These are phyloP conservation scores for Nothura maculosa DNA, from an alignment of 2,797 vertebrate genomes.

Conservation along the genomic window DNA sequence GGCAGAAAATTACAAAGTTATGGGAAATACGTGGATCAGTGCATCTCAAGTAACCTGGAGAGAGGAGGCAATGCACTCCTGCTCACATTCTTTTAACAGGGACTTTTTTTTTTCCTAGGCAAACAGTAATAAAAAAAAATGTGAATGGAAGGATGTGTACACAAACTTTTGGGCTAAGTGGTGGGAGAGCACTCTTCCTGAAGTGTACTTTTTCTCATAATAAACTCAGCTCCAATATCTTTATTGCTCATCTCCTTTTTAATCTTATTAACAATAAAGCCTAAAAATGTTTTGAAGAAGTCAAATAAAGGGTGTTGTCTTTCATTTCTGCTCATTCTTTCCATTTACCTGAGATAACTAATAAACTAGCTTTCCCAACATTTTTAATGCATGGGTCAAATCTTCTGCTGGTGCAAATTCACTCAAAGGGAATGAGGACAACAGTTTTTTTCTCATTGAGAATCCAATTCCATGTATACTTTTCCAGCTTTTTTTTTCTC, in stretches of 20 bases:
- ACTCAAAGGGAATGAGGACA: not conserved
- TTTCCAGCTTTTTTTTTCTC: not conserved
- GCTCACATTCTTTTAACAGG: slow-evolving; percentile 74
- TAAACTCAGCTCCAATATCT: slow-evolving; percentile 82
- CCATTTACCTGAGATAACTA: slow-evolving; percentile 71
- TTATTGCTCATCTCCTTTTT: slow-evolving; percentile 85
- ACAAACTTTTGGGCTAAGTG: slow-evolving; percentile 80
- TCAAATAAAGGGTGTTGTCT: slow-evolving; percentile 70
- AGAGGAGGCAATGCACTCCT: slow-evolving; percentile 58
- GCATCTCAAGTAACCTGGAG: slow-evolving; percentile 58
- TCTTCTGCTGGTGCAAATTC: not conserved
- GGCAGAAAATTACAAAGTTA: slow-evolving; percentile 66
- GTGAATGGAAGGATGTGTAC: slow-evolving; percentile 84
- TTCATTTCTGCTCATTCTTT: slow-evolving; percentile 70
- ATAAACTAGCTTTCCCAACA: slow-evolving; percentile 46
- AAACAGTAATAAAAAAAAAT: slow-evolving; percentile 83
- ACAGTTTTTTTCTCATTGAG: not conserved
- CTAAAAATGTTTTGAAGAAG: slow-evolving; percentile 78
- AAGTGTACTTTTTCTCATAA: slow-evolving; percentile 83
- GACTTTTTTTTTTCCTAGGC: slow-evolving; percentile 64
- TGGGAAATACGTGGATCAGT: slow-evolving; percentile 25
- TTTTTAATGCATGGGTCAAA: not conserved
- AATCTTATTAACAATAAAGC: slow-evolving; percentile 82
- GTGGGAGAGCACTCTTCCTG: slow-evolving; percentile 75
- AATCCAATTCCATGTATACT: not conserved